Base-by-base conservation (phyloP, 2,113 vertebrate genomes). In the Bothrops jararaca region DNA sequence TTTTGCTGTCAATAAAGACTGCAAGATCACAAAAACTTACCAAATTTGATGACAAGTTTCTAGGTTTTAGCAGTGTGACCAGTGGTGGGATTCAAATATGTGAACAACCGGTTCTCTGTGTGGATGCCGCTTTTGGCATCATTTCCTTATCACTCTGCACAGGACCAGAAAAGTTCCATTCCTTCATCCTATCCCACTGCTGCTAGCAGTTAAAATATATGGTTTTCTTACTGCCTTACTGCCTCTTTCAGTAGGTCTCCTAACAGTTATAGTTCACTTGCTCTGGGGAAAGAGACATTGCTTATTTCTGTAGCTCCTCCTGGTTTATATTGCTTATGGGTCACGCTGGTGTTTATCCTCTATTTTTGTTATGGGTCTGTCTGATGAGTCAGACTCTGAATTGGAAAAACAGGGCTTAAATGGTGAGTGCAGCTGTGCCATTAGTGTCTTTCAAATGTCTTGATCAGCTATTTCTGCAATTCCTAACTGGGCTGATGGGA, bases 191-290 rank as follows among this genome's bases (percentile, higher is more conserved):
- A 50, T 96, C 42, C 24, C 69, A 57, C 48, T 92, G n/a, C 60
- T 94, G 57, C 80, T 86, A 80, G 69, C 90, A 94, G 52, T 94
- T 96, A 69, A 89, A 89, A 91, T 39, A 92, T 89, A 92, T 90
- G 64, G 52, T 90, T 96, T 96, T 94, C 92, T 89, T 91, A 54
- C 90, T 92, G 91, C 88, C 91, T 80, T 45, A 45, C 45, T 45
- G 45, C 45, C 45, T 45, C 45, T 94, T 94, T 94, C 93, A 92
- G 58, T 93, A 95, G 86, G 93, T 86, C 80, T 96, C 93, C 92
- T 12, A 23, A 45, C 57, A 93, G 50, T 50, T 52, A 9, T 4
- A 56, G 85, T 60, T 26, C 23, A 39, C 0, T 24, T 42, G 85
- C 50, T 92, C 89, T 45, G 0, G 15, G 58, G 85, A 11, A 60